These are phyloP conservation scores for Origma solitaria DNA, from an alignment of 2,113 vertebrate genomes.

Conservation along the genomic window DNA sequence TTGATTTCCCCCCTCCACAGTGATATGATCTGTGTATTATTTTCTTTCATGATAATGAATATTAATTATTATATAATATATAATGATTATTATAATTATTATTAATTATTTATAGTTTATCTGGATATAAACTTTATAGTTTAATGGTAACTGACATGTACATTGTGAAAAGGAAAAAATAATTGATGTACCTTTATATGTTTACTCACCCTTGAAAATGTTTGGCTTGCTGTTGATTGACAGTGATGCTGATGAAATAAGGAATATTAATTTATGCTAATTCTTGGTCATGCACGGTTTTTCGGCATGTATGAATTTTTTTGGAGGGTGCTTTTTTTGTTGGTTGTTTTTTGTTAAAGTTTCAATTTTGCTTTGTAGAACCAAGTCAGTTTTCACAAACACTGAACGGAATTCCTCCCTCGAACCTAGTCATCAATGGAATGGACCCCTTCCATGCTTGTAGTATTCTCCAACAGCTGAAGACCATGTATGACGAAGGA, in stretches of 20 bases:
- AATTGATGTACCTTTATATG: background rate
- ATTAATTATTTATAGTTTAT: background rate
- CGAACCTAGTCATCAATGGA: conserved; percentile 79
- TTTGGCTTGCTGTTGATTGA: background rate
- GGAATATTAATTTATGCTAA: background rate
- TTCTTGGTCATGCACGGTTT: fast-evolving
- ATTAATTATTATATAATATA: too few relatives aligned
- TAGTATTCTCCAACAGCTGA: conserved; percentile 95
- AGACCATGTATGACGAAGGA: conserved; percentile 94
- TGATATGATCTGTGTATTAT: background rate
- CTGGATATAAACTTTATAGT: background rate
- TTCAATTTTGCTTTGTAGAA: conserved; percentile 75
- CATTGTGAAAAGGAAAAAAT: background rate
- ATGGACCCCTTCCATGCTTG: conserved; percentile 95
- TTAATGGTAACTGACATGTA: background rate
- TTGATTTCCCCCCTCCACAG: background rate
- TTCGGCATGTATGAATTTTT: background rate
- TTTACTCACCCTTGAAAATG: background rate
- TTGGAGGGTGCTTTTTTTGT: too few relatives aligned
- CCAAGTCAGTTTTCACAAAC: conserved; percentile 92
- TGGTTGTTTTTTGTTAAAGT: background rate
- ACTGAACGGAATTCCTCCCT: conserved; percentile 87
- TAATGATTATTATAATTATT: too few relatives aligned
- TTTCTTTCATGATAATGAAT: background rate
- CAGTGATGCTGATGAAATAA: background rate